Evolutionary conservation across 2,797 vertebrate species (phyloP), one percentile per base, ranked within the genome.

Genomic region (Petrocephalus schoutedeni): DNA sequence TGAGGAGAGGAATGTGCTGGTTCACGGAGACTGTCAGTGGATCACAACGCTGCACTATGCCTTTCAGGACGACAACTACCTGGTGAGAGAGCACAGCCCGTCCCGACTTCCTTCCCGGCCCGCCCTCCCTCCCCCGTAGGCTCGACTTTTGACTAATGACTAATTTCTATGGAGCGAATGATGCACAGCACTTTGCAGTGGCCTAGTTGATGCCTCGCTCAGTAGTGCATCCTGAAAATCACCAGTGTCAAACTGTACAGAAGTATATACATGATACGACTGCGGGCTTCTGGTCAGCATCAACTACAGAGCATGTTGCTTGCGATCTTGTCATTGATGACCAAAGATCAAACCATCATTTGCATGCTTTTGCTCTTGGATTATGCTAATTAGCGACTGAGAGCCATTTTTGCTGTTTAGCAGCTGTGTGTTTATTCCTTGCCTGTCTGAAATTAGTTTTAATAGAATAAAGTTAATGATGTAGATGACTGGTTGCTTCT

Each of bases 1-100:
- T 85, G 98, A 99, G 56, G 98, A 99, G 91, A 95, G 98, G 0
- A 97, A 99, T 0, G 98, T 99, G 86, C 94, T 99, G 93, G 98
- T 99, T 91, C 97, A 97, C 2, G 98, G 98, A 51, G 98, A 99
- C 93, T 97, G 97, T 88, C 98, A 99, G 93, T 99, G 98, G 98
- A 99, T 99, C 94, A 99, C 98, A 0, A 96, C 96, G 0, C 95
- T 99, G 89, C 98, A 99, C 94, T 99, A 98, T 2, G 98, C 98
- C 89, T 99, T 99, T 92, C 98, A 99, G 93, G 98, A 99, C 12
- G 98, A 99, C 91, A 99, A 99, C 94, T 97, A 95, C 93, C 95
- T 99, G 97, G 98, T 99, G 93, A 59, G 91, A 90, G 90, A 74
- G 16, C 28, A 14, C 67, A 5, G 32, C 14, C 21, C 0, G 67